Evolutionary conservation across 1,140 invertebrate species (phyloP), one percentile per base, ranked within the genome.

Genomic region (Lepidurus apus): DNA sequence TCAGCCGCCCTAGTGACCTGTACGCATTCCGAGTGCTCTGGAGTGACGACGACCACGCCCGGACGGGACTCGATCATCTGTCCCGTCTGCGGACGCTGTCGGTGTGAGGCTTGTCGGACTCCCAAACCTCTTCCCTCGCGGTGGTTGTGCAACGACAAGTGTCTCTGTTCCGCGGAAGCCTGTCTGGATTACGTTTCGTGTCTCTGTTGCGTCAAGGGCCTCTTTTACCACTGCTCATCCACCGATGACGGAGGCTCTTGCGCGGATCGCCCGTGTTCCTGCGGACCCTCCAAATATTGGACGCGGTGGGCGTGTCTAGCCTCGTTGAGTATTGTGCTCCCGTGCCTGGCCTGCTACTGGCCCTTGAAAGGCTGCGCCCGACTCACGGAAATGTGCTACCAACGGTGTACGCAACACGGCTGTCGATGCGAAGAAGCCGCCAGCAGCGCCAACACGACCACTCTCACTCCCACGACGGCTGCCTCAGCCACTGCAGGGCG

Each of bases 281-380:
- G 93, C 85, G 89, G 89, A 43, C 91, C 92, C 0, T 89, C 90
- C 79, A 85, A 89, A 34, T 88, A 90, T 81, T 87, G 88, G 21
- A 88, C 91, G 80, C 88, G 95, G 76, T 96, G 95, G 94, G 90
- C 91, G 79, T 95, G 94, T 85, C 89, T 97, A 82, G 90, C 89
- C 26, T 89, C 92, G 26, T 87, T 96, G 81, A 89, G 93, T 45
- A 85, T 94, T 81, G 88, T 91, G 81, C 88, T 97, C 85, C 95
- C 95, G 80, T 97, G 95, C 86, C 88, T 97, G 79, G 91, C 92
- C 85, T 92, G 93, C 84, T 97, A 97, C 86, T 96, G 94, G 93
- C 95, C 95, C 77, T 89, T 95, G 84, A 89, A 91, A 83, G 93
- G 91, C 42, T 92, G 90, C 84, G 90, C 95, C 80, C 89, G 90